Evolutionary conservation across 2,888 invertebrate genomes (phyloP), one percentile per base, ranked within the genome.

Genomic region (Cosmorhoe ocellata): DNA sequence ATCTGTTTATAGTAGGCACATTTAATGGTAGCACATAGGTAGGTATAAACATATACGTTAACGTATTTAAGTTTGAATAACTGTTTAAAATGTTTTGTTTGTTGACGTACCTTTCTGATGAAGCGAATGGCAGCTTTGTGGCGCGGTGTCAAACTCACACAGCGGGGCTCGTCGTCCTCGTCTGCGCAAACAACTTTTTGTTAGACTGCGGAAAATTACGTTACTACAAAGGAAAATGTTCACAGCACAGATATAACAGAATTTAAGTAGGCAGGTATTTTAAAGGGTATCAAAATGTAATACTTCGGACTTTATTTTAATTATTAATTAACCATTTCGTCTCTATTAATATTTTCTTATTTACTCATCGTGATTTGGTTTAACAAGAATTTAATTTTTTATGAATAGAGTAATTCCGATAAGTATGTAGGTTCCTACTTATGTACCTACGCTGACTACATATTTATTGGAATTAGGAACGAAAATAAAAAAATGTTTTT

Each of bases 91-190:
- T 28, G 27, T 30, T 7, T 46, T 38, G 33, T 47, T 43, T 32
- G 41, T 37, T 26, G 56, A 84, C 92, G 86, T 92, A 96, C 96
- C 94, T 97, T 97, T 88, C 98, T 92, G 80, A 98, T 95, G 65
- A 97, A 96, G 76, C 98, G 91, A 79, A 98, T 97, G 65, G 96
- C 97, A 63, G 94, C 94, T 90, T 97, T 97, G 83, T 98, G 96
- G 74, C 87, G 94, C 72, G 95, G 94, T 53, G 98, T 98, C 71
- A 98, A 91, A 71, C 96, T 94, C 71, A 95, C 92, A 79, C 93
- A 94, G 71, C 95, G 93, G 59, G 95, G 95, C 84, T 95, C 95
- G 67, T 96, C 95, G 69, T 95, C 95, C 79, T 95, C 95, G 88
- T 95, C 95, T 95, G 91, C 64, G 74, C 72, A 77, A 76, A 81